A percentile compares a stretch with the other conserved stretches of the same genome.
These are phyloP conservation scores for Epinephelus lanceolatus DNA, from an alignment of 2,113 vertebrate species.

Conservation along the genomic window DNA sequence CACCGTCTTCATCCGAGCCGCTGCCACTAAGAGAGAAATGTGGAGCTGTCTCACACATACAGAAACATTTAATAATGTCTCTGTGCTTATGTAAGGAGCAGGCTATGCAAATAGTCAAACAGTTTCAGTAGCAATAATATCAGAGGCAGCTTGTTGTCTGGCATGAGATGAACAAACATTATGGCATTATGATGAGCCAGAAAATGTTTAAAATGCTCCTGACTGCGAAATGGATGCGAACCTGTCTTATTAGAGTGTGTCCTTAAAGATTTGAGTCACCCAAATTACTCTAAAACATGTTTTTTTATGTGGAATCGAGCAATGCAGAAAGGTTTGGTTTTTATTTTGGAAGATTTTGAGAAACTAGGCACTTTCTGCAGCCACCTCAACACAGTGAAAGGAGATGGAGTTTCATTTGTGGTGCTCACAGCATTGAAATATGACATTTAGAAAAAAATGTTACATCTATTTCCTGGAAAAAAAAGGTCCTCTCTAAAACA, in stretches of 20 bases:
- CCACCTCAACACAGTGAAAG: neutral
- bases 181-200: conserved; percentile 1
- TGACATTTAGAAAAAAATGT: neutral
- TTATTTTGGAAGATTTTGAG: conserved; percentile 3
- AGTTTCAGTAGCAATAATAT: conserved; percentile 22
- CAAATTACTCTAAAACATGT: neutral
- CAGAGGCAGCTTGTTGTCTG: neutral
- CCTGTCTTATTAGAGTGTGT: neutral
- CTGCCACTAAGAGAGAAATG: conserved; percentile 13
- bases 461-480: neutral
- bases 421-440: neutral
- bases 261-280: neutral
- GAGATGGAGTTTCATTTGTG: neutral
- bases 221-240: neutral
- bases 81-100: conserved; percentile 4
- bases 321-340: neutral
- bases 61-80: conserved; percentile 33
- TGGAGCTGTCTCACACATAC: conserved; percentile 32
- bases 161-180: neutral
- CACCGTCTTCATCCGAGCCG: conserved; percentile 22
- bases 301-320: neutral
- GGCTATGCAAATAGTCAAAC: conserved; percentile 31
- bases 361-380: neutral
- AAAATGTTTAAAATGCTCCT: neutral
- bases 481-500: neutral